Percentiles rank a stretch among this genome's conserved stretches.
Conservation (phyloP, 1,140 invertebrate genomes). For the Carposina sasakii region DNA sequence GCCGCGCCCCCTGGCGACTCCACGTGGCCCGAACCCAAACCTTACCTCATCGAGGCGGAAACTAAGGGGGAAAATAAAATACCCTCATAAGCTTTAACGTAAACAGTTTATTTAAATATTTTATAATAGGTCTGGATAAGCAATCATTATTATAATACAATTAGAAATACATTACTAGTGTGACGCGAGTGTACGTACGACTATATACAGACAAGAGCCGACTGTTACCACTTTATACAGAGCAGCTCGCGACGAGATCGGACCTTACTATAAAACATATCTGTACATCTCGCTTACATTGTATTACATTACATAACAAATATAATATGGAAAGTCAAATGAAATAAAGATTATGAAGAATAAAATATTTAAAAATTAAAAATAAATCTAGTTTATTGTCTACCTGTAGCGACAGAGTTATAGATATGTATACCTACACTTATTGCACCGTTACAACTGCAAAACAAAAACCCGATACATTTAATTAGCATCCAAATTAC, state of each 20-base stretch:
- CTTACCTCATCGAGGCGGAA: no score
- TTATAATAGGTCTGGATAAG: slow-evolving; percentile 45
- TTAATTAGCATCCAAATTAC: no score
- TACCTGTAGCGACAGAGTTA: not conserved
- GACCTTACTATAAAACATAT: not conserved
- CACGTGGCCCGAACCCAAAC: not conserved
- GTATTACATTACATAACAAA: no score
- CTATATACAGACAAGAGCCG: not conserved
- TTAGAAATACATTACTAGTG: slow-evolving; percentile 19
- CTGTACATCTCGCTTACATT: no score
- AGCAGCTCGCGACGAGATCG: not conserved
- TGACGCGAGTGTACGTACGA: not conserved
- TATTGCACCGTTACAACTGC: slow-evolving; percentile 2
- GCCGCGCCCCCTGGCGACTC: not conserved
- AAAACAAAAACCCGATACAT: no score
- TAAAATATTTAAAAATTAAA: not conserved
- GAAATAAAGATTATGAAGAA: not conserved
- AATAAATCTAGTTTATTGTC: slow-evolving; percentile 6
- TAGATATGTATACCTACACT: not conserved
- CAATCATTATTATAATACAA: slow-evolving; percentile 55
- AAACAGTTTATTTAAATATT: slow-evolving; percentile 68
- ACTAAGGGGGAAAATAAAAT: slow-evolving; percentile 29
- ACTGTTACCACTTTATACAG: not conserved
- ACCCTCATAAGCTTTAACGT: slow-evolving; percentile 50
- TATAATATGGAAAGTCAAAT: no score